These are phyloP conservation scores for Azemiops feae DNA, from an alignment of 2,113 vertebrate species.

Conservation along the genomic window DNA sequence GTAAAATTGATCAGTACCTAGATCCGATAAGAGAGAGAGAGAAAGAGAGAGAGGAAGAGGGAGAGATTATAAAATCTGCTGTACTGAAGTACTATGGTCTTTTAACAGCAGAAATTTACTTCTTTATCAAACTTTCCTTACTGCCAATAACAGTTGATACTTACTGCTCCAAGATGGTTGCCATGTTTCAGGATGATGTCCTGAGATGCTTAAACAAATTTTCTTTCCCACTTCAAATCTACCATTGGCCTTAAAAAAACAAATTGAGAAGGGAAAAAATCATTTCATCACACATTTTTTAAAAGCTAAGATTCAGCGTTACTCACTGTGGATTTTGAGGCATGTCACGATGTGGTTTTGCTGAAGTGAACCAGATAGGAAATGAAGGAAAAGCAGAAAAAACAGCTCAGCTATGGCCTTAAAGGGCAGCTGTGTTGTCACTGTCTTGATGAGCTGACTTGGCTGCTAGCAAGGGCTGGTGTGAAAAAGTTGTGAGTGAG, in stretches of 20 bases:
- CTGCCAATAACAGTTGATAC: conserved; percentile 60
- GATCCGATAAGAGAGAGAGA: not conserved
- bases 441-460: not conserved
- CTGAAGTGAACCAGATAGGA: not conserved
- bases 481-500: not conserved
- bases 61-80: not conserved
- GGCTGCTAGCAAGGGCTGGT: not conserved
- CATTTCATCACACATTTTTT: not conserved
- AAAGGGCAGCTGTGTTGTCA: not conserved
- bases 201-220: conserved; percentile 98
- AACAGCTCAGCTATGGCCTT: not conserved
- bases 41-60: no score
- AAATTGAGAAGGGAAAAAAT: conserved; percentile 11
- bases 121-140: not conserved
- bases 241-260: conserved; percentile 86
- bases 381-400: not conserved
- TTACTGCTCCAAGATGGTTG: conserved; percentile 99
- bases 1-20: not conserved
- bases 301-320: not conserved
- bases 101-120: not conserved
- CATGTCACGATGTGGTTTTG: not conserved
- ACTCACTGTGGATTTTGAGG: not conserved
- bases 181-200: conserved; percentile 99
- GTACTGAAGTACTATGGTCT: not conserved
- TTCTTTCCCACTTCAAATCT: conserved; percentile 99